A percentile compares a stretch with the other conserved stretches of the same genome.
These are phyloP conservation scores for Tenualosa thibaudeaui DNA, from an alignment of 2,797 vertebrate species.

Conservation along the genomic window DNA sequence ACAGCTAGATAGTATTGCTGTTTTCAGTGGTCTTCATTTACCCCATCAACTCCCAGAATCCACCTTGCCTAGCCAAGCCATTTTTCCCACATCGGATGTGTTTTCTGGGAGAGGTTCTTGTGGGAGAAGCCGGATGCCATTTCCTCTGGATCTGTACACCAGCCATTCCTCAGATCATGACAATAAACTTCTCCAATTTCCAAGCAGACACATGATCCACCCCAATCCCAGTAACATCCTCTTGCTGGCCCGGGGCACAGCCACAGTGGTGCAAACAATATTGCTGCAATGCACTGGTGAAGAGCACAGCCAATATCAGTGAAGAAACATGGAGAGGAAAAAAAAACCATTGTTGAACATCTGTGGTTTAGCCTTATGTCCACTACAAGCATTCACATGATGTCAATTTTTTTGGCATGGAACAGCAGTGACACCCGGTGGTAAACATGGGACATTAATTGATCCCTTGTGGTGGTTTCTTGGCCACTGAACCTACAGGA, in stretches of 20 bases:
- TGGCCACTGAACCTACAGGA: neutral
- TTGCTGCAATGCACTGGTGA: neutral
- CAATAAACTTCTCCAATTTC: slow-evolving; percentile 23
- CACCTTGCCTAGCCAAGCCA: neutral
- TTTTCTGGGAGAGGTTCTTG: slow-evolving; percentile 21
- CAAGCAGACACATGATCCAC: slow-evolving; percentile 17
- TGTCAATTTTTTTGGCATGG: slow-evolving; percentile 28
- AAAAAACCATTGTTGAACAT: neutral
- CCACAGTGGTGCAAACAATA: neutral
- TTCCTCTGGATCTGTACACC: slow-evolving; percentile 16
- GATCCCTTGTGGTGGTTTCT: neutral
- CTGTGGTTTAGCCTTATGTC: slow-evolving; percentile 2
- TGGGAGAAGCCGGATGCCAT: slow-evolving; percentile 19
- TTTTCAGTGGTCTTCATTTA: neutral
- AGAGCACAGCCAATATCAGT: neutral
- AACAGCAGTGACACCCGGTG: slow-evolving; percentile 53
- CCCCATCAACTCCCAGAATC: slow-evolving; percentile 13
- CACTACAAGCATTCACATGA: slow-evolving; percentile 18
- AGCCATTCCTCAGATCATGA: slow-evolving; percentile 22
- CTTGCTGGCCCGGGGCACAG: neutral
- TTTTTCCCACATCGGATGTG: slow-evolving; percentile 23
- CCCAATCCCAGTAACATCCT: slow-evolving; percentile 9
- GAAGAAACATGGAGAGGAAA: slow-evolving; percentile 1
- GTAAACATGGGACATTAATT: slow-evolving; percentile 24
- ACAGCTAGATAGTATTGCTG: neutral